phyloP scores from a whole-genome alignment of 2,797 vertebrate genomes.

The Manis pentadactyla region DNA sequence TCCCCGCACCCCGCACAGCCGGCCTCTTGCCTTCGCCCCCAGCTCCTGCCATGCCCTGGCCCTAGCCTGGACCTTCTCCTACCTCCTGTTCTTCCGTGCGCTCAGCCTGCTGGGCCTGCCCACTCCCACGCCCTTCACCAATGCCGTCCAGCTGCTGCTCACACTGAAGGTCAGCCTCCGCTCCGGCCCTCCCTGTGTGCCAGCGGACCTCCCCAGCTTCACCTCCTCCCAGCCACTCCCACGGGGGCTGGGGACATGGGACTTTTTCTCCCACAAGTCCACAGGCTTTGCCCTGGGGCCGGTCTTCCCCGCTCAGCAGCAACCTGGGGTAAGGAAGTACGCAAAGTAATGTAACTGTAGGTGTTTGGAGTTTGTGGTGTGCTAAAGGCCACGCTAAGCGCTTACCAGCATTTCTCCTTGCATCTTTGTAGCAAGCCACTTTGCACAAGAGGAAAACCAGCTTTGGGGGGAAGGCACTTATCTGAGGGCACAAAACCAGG shows the following conservation, averaged over 20 bases:
- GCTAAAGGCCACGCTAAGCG: background rate
- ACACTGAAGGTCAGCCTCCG: slow-evolving; percentile 92
- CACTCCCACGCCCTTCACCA: slow-evolving; percentile 92
- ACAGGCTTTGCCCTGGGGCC: accelerated
- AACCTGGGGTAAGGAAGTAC: background rate
- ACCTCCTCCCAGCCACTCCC: background rate
- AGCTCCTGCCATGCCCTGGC: slow-evolving; percentile 91
- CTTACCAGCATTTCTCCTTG: background rate
- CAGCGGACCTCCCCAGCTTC: too few species aligned
- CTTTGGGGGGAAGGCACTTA: background rate
- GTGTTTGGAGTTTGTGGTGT: background rate
- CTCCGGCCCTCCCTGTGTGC: background rate
- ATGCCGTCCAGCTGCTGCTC: slow-evolving; percentile 94
- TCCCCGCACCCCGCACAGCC: background rate
- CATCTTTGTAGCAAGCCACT: background rate
- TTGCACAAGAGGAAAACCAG: background rate
- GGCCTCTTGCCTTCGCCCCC: background rate
- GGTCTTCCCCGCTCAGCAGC: background rate
- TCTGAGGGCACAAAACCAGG: background rate
- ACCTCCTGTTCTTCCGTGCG: slow-evolving; percentile 94
- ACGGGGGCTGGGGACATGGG: accelerated
- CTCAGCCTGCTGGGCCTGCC: slow-evolving; percentile 89
- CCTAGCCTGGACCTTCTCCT: slow-evolving; percentile 94
- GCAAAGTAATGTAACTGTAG: accelerated
- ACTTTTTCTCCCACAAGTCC: background rate